Base-by-base conservation (phyloP, 1,140 invertebrate species). In the Glossosoma conforme region DNA sequence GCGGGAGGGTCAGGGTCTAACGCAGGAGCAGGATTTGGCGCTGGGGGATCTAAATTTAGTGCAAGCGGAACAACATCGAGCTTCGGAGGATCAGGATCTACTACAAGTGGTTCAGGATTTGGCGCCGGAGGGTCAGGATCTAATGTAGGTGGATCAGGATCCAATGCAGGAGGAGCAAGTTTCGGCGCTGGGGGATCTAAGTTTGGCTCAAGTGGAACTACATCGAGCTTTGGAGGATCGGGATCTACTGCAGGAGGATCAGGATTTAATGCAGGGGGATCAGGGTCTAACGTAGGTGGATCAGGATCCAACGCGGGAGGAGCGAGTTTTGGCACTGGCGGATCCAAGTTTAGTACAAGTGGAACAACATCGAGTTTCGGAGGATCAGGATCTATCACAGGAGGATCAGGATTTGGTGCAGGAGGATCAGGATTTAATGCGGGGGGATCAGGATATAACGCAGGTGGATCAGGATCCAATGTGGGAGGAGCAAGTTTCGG, bases 371-470 rank as follows among this genome's bases (percentile, higher is more conserved):
- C 24, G 6, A n/a, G 24, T n/a, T 28, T n/a, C n/a, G 35, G 5
- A 8, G 24, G 24, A 28, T 28, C 24, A 28, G n/a, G 24, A 8
- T 28, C 24, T 8, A 28, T n/a, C 6, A 28, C 24, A 28, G 24
- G 24, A 28, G 24, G 35, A 37, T 37, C 35, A 37, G 35, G 35
- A 37, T n/a, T 37, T 37, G 11, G 11, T 6, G 8, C 35, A 37
- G 35, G 35, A 13, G 5, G 35, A 6, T 37, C 35, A 13, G 35
- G 35, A 13, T 37, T 14, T 13, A 14, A 14, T 9, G 35, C 8
- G 13, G 14, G 5, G 6, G 35, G 11, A 37, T n/a, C 15, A 13
- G 35, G 11, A 37, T n/a, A 6, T 37, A 14, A 14, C 6, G 13
- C 35, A 13, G 15, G 35, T 17, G 35, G 6, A 9, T 6, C 8